Evolutionary conservation across 2,888 invertebrate species (phyloP), one percentile per base, ranked within the genome.

Genomic region (Bimastos eiseni): DNA sequence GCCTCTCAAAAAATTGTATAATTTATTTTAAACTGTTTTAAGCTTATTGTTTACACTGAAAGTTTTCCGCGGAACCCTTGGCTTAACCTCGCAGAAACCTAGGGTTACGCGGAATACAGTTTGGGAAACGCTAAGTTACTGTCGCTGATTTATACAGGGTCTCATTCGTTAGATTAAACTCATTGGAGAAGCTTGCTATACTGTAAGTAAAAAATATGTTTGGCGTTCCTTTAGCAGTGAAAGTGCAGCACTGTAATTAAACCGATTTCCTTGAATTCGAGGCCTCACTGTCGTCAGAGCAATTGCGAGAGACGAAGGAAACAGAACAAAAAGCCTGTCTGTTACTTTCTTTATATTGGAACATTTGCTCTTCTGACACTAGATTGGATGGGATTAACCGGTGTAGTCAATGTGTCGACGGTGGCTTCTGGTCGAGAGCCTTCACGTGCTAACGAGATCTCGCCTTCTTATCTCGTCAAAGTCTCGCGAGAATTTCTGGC

Each of bases 391-490:
- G 70, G 70, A 70, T 70, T n/a, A 13, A 8, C n/a, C 70, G n/a
- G 17, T 70, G 70, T 70, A 30, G 70, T n/a, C n/a, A 70, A 11
- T n/a, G 70, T n/a, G 70, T 70, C 70, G 70, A 30, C 70, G 70
- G 30, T n/a, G 30, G n/a, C n/a, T 70, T 30, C 70, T 70, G 30
- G 30, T 70, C 70, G 30, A 30, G 4, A 70, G 11, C 70, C 13
- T 70, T 70, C 70, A 30, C 70, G 70, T 70, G 70, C 70, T 70
- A 70, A 70, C 70, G 70, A 70, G 70, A 70, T 70, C 70, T 70
- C n/a, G 70, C 70, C 30, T n/a, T n/a, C n/a, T 70, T 70, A n/a
- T 70, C 70, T 70, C 70, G 70, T 70, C 70, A 30, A 70, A 70
- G 70, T n/a, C 70, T 70, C 70, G 70, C 37, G 38, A 37, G 88